Evolutionary conservation across 2,888 invertebrate species (phyloP).

Genomic region (Chaitophorus viminalis): DNA sequence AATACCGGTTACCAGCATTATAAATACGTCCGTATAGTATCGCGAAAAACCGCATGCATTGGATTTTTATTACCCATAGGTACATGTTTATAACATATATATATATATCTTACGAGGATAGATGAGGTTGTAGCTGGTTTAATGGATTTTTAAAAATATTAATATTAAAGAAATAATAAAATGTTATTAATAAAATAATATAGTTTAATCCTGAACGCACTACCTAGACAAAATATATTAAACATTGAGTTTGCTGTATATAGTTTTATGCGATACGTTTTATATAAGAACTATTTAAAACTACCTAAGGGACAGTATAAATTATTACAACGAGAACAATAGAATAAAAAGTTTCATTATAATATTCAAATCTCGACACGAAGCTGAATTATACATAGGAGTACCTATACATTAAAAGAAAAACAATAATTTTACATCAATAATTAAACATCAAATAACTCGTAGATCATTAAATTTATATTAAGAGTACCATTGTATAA

Average conservation of each 20-base stretch:
- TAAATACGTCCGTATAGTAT: neutral
- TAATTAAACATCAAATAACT: constrained; percentile 16
- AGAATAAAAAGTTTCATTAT: constrained; percentile 23
- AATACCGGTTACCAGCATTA: too few species aligned
- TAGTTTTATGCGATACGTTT: neutral
- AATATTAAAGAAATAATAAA: neutral
- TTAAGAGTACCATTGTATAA: neutral
- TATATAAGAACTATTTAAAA: constrained; percentile 25
- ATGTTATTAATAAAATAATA: too few species aligned
- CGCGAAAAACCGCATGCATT: neutral
- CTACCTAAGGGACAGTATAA: constrained; percentile 10
- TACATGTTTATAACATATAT: neutral
- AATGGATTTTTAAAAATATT: constrained; percentile 2
- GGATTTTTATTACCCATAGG: neutral
- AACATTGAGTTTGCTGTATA: neutral
- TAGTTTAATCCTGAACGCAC: constrained; percentile 2
- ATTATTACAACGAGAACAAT: constrained; percentile 24
- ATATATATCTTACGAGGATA: neutral
- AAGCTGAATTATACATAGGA: constrained; percentile 27
- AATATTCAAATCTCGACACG: constrained; percentile 1
- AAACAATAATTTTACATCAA: constrained; percentile 8
- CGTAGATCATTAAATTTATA: neutral
- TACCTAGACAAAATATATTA: constrained; percentile 21
- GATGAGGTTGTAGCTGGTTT: neutral
- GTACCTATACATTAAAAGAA: neutral